These are phyloP conservation scores for Callocephalon fimbriatum DNA, from an alignment of 2,113 vertebrate genomes.

Conservation along the genomic window DNA sequence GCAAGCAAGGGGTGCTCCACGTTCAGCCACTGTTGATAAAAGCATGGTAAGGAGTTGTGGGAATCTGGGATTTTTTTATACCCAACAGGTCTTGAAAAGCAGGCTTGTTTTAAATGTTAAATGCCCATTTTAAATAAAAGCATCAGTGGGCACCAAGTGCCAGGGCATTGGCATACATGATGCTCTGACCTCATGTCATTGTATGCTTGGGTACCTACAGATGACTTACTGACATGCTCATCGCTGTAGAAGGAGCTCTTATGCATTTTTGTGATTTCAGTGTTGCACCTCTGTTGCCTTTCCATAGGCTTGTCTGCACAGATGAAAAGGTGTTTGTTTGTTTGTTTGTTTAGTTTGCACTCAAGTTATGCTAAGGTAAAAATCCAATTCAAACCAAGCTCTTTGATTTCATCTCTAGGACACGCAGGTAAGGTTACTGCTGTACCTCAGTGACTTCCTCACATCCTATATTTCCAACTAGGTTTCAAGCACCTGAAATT, in stretches of 20 bases:
- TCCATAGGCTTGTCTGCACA: neutral
- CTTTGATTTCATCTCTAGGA: neutral
- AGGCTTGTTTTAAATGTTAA: neutral
- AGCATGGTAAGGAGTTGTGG: neutral
- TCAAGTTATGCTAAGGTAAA: neutral
- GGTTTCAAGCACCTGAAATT: neutral
- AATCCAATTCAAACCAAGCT: neutral
- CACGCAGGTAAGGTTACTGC: neutral
- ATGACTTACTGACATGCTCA: neutral
- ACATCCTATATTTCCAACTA: neutral
- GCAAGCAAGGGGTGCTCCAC: neutral
- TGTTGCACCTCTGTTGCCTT: neutral
- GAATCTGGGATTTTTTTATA: neutral
- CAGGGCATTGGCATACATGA: neutral
- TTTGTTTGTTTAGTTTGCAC: neutral
- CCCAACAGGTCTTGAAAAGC: neutral
- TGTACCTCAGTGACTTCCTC: neutral
- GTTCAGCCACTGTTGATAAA: neutral
- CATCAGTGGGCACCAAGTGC: neutral
- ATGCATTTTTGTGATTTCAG: neutral
- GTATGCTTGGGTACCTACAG: neutral
- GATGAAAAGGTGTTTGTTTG: neutral
- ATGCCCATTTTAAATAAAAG: rapidly evolving
- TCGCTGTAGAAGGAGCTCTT: neutral
- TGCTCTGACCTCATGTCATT: neutral